These are phyloP conservation scores for Sapayoa aenigma DNA, from an alignment of 2,113 vertebrate genomes.

Conservation along the genomic window DNA sequence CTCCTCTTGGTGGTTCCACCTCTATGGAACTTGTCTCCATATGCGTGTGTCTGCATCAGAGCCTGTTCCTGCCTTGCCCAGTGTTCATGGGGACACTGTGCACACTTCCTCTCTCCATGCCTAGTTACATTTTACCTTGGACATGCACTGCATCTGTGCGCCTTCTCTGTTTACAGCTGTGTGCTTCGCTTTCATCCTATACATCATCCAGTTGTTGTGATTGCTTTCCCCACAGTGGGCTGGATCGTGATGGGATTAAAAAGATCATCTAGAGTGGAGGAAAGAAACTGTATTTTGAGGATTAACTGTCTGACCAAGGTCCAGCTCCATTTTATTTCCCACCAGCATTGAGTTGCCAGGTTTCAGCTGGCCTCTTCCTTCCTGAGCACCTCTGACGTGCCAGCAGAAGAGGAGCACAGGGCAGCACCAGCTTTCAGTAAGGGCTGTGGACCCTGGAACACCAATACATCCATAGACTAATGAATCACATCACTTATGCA, in stretches of 20 bases:
- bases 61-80: neutral
- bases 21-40: neutral
- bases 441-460: neutral
- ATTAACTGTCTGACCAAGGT: neutral
- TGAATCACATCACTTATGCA: slow-evolving; percentile 16
- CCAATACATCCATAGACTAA: neutral
- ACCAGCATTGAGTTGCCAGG: neutral
- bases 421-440: rapidly evolving
- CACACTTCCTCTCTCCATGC: rapidly evolving
- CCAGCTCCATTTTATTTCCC: neutral
- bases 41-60: neutral
- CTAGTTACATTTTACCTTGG: neutral
- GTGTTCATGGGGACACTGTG: neutral
- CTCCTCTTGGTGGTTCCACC: neutral
- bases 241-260: neutral
- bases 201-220: neutral
- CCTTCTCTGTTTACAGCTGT: neutral
- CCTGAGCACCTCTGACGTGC: neutral
- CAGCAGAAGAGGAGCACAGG: neutral
- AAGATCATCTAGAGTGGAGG: neutral
- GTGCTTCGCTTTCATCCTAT: neutral
- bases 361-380: neutral
- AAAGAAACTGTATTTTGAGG: neutral
- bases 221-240: neutral
- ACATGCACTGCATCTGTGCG: neutral